Evolutionary conservation across 2,888 invertebrate genomes (phyloP).

Genomic region (Eristalinus aeneus): DNA sequence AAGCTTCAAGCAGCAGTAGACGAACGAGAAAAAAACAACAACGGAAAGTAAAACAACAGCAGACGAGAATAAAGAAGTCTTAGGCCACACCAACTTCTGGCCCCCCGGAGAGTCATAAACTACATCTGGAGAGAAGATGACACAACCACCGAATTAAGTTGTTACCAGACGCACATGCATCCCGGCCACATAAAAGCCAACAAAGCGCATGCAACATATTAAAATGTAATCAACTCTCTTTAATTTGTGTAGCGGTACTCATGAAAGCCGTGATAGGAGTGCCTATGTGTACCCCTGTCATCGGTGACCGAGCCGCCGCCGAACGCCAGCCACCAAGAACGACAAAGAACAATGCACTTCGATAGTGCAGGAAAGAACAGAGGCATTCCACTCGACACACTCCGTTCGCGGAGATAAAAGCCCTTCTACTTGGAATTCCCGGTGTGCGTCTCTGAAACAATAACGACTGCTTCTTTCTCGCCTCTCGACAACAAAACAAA

Average conservation of each 20-base stretch:
- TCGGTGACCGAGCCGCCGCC: background rate
- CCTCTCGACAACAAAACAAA: constrained; percentile 55
- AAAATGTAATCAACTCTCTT: constrained; percentile 39
- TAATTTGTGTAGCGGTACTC: constrained; percentile 45
- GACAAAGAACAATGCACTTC: constrained; percentile 36
- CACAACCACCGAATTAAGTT: constrained; percentile 3
- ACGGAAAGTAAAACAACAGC: background rate
- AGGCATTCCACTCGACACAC: background rate
- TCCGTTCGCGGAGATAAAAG: constrained; percentile 18
- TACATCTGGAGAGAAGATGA: background rate
- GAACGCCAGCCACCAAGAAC: constrained; percentile 5
- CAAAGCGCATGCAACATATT: constrained; percentile 31
- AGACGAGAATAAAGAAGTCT: background rate
- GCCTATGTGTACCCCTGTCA: background rate
- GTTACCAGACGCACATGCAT: constrained; percentile 6
- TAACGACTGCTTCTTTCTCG: constrained; percentile 43
- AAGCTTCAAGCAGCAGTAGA: background rate
- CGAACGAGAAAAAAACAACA: background rate
- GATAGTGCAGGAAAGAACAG: constrained; percentile 34
- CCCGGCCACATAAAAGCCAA: constrained; percentile 6
- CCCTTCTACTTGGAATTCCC: constrained; percentile 12
- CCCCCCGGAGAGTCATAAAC: background rate
- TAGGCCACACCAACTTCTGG: background rate
- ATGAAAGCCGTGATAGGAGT: constrained; percentile 18
- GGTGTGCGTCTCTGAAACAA: constrained; percentile 50